Percentiles rank a stretch among this genome's conserved stretches.
Evolutionary conservation across 2,113 vertebrate species (phyloP).

Genomic region (Pipra filicauda): DNA sequence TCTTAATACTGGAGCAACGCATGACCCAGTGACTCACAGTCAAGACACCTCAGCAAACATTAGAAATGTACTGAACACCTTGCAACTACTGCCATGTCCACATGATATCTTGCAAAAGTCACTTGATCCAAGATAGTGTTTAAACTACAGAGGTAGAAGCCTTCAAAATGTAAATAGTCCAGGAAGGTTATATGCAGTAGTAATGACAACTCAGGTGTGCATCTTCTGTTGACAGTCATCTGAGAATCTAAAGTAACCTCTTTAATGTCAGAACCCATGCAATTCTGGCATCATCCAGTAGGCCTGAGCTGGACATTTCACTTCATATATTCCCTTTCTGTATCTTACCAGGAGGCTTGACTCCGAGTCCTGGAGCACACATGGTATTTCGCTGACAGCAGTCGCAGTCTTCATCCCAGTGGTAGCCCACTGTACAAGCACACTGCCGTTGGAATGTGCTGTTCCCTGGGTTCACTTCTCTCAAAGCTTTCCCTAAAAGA

Average conservation of each 20-base stretch:
- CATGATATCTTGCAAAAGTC: background rate
- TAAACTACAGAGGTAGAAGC: background rate
- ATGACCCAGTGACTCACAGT: background rate
- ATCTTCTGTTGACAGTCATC: background rate
- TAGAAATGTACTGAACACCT: background rate
- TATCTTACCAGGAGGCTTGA: slow-evolving; percentile 68
- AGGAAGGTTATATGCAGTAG: background rate
- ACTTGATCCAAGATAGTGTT: background rate
- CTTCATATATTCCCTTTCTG: background rate
- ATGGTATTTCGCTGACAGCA: slow-evolving; percentile 82
- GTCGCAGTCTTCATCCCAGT: slow-evolving; percentile 87
- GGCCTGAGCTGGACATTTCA: background rate
- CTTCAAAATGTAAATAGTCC: background rate
- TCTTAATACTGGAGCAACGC: background rate
- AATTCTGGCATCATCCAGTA: background rate
- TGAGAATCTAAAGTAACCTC: background rate
- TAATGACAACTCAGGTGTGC: background rate
- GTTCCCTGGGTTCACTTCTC: slow-evolving; percentile 76
- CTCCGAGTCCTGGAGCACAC: slow-evolving; percentile 81
- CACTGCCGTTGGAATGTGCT: slow-evolving; percentile 78
- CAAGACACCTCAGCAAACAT: background rate
- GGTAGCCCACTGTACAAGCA: slow-evolving; percentile 78
- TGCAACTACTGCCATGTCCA: background rate
- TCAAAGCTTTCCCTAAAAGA: slow-evolving; percentile 82
- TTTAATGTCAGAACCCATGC: background rate